Percentiles rank a stretch among this genome's conserved stretches.
Conservation (phyloP, 53 echinoderm and acorn worm genomes). For the Stichopus horrens region DNA sequence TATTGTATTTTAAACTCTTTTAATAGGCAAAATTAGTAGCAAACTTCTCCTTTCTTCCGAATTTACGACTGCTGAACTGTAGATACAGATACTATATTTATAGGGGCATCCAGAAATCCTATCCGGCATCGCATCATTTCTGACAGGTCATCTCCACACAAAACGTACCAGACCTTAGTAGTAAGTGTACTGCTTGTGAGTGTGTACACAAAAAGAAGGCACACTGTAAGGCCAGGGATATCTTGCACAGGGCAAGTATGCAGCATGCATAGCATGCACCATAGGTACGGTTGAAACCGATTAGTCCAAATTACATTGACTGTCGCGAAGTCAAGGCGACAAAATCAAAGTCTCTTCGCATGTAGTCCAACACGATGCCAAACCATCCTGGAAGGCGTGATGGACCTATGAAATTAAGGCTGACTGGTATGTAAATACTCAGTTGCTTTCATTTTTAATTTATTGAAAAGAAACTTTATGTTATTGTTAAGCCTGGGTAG, state of each 20-base stretch:
- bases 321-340: slow-evolving; percentile 4
- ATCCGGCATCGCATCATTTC: slow-evolving; percentile 26
- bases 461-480: too few relatives aligned
- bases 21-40: too few relatives aligned
- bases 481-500: too few relatives aligned
- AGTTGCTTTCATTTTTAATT: too few relatives aligned
- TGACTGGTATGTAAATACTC: slow-evolving; percentile 64
- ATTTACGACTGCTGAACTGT: too few relatives aligned
- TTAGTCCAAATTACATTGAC: background rate
- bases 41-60: too few relatives aligned
- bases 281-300: background rate
- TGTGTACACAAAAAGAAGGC: too few relatives aligned
- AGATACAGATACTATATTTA: too few relatives aligned
- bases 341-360: background rate
- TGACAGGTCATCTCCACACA: slow-evolving; percentile 30
- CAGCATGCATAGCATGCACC: background rate
- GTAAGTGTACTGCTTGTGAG: too few relatives aligned
- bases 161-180: background rate
- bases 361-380: slow-evolving; percentile 71
- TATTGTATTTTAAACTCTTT: too few relatives aligned
- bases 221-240: too few relatives aligned
- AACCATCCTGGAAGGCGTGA: slow-evolving; percentile 89
- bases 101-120: background rate
- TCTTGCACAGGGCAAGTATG: background rate
- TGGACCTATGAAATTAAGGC: slow-evolving; percentile 88